Evolutionary conservation across 2,888 invertebrate species (phyloP).

Genomic region (Parthenolecanium corni): DNA sequence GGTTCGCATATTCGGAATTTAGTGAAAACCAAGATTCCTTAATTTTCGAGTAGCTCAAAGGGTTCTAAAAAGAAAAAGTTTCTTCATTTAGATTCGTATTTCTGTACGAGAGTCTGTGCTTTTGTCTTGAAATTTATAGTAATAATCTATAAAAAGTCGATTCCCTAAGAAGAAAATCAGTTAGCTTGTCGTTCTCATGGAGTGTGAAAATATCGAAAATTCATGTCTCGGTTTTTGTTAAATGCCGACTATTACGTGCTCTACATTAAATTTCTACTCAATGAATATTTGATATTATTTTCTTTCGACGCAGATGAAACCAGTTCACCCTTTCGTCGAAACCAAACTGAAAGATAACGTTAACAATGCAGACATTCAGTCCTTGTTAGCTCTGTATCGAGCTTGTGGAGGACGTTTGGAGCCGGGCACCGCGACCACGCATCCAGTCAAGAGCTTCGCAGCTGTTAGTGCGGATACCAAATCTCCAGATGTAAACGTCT

Average conservation of each 20-base stretch:
- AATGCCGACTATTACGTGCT: too few relatives aligned
- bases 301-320: conserved; percentile 18
- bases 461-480: neutral
- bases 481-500: conserved; percentile 46
- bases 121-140: too few relatives aligned
- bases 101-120: too few relatives aligned
- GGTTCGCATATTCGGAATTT: neutral
- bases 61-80: too few relatives aligned
- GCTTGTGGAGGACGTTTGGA: conserved; percentile 63
- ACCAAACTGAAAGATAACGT: conserved; percentile 54
- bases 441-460: neutral
- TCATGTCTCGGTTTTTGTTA: too few relatives aligned
- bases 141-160: too few relatives aligned
- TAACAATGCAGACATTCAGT: conserved; percentile 55
- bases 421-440: neutral
- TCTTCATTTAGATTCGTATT: too few relatives aligned
- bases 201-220: too few relatives aligned
- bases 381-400: conserved; percentile 69
- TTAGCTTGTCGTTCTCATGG: too few relatives aligned
- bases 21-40: neutral
- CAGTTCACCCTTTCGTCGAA: conserved; percentile 58
- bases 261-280: neutral
- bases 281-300: neutral
- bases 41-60: too few relatives aligned
- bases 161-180: too few relatives aligned